phyloP scores from a whole-genome alignment of 2,888 invertebrate species.

The Drosophila yooni region DNA sequence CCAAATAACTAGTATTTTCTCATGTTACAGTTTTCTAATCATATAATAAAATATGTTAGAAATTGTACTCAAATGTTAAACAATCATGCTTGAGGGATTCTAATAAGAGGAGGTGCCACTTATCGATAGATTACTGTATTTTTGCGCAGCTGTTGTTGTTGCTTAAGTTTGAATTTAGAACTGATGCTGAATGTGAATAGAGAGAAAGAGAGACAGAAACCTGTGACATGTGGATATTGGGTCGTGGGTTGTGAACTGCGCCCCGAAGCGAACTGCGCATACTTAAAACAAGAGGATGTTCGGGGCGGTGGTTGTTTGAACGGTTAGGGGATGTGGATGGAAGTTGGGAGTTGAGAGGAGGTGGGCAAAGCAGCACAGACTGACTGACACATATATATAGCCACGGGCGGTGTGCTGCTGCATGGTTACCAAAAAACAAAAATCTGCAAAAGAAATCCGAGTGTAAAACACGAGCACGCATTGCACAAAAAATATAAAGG shows the following conservation, averaged over 20 bases:
- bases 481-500: conserved; percentile 33
- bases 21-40: background rate
- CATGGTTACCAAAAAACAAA: conserved; percentile 68
- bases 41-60: background rate
- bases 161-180: conserved; percentile 26
- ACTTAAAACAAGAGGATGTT: conserved; percentile 19
- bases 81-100: background rate
- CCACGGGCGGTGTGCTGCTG: conserved; percentile 45
- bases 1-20: background rate
- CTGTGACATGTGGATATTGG: conserved; percentile 48
- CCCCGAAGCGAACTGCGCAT: conserved; percentile 48
- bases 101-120: background rate
- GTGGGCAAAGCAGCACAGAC: conserved; percentile 12
- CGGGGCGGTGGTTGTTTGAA: conserved; percentile 45
- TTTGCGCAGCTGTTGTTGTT: conserved; percentile 37
- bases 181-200: conserved; percentile 15
- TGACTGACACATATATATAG: conserved; percentile 68
- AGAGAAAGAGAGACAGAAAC: conserved; percentile 4
- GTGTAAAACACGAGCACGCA: conserved; percentile 5
- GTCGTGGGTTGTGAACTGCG: conserved; percentile 30
- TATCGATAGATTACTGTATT: conserved; percentile 9
- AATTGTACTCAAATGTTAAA: background rate
- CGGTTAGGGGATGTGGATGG: conserved; percentile 13
- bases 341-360: conserved; percentile 1
- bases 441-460: conserved; percentile 38